Conservation (phyloP, 1,140 invertebrate genomes). For the Drosophila fuyamai region DNA sequence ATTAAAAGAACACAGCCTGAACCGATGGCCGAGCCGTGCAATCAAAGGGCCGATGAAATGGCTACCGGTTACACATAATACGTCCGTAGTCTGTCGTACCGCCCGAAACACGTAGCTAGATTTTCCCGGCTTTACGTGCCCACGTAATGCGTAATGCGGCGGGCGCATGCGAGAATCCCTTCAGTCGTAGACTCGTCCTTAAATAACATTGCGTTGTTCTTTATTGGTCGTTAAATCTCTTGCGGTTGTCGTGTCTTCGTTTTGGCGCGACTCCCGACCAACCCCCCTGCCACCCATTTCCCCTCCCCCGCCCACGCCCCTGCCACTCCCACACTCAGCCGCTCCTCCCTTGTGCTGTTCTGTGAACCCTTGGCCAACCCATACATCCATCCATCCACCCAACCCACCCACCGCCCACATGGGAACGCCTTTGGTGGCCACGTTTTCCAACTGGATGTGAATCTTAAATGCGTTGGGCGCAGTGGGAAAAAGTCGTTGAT, state of each 20-base stretch:
- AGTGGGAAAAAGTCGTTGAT: conserved; percentile 3
- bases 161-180: conserved; percentile 65
- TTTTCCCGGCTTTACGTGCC: conserved; percentile 24
- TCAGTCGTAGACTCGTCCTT: conserved; percentile 62
- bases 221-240: conserved; percentile 83
- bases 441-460: conserved; percentile 37
- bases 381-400: background rate
- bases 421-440: conserved; percentile 32
- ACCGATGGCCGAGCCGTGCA: conserved; percentile 36
- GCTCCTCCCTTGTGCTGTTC: conserved; percentile 44
- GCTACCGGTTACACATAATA: conserved; percentile 82
- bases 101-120: conserved; percentile 8
- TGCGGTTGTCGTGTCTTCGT: conserved; percentile 78
- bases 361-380: background rate
- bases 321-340: conserved; percentile 10
- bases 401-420: conserved; percentile 1
- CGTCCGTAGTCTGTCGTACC: conserved; percentile 40
- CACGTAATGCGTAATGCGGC: conserved; percentile 38
- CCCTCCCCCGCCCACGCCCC: background rate
- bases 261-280: conserved; percentile 17
- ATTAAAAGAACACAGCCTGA: background rate
- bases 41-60: conserved; percentile 76
- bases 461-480: conserved; percentile 33
- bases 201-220: conserved; percentile 81
- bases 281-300: conserved; percentile 1